Evolutionary conservation across 1,140 invertebrate genomes (phyloP).

Genomic region (Helicoverpa armigera): DNA sequence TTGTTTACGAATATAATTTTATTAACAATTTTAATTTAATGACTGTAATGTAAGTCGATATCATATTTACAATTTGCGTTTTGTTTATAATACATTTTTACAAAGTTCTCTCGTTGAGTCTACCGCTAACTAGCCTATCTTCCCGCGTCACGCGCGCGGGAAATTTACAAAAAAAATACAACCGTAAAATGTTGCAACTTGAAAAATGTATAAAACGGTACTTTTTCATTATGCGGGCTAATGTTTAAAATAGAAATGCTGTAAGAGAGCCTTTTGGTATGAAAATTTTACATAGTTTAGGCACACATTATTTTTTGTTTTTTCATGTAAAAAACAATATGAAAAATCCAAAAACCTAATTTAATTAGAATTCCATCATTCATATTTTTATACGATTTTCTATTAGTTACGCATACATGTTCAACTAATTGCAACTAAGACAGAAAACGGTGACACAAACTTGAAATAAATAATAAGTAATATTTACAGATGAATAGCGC

Average conservation of each 20-base stretch:
- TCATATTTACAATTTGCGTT: constrained; percentile 82
- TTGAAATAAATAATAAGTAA: neutral
- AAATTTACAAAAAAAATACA: constrained; percentile 47
- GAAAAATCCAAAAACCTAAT: neutral
- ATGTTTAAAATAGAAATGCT: constrained; percentile 28
- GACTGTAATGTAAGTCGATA: constrained; percentile 84
- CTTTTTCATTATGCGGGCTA: constrained; percentile 14
- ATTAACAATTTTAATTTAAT: constrained; percentile 86
- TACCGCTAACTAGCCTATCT: constrained; percentile 45
- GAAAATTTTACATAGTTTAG: neutral
- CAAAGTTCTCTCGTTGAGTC: constrained; percentile 65
- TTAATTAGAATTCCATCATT: no score
- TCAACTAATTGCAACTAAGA: no score
- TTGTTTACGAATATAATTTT: constrained; percentile 86
- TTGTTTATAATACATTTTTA: constrained; percentile 82
- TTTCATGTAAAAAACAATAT: neutral
- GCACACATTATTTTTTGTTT: no score
- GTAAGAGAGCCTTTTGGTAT: neutral
- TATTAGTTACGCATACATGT: no score
- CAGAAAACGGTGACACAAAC: no score
- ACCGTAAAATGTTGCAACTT: constrained; percentile 40
- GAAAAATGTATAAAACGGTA: constrained; percentile 19
- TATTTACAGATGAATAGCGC: constrained; percentile 9
- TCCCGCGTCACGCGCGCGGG: constrained; percentile 17
- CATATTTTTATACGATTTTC: no score